A percentile compares a stretch with the other conserved stretches of the same genome.
phyloP scores from a whole-genome alignment of 2,888 invertebrate genomes.

The Nomada ferruginata region DNA sequence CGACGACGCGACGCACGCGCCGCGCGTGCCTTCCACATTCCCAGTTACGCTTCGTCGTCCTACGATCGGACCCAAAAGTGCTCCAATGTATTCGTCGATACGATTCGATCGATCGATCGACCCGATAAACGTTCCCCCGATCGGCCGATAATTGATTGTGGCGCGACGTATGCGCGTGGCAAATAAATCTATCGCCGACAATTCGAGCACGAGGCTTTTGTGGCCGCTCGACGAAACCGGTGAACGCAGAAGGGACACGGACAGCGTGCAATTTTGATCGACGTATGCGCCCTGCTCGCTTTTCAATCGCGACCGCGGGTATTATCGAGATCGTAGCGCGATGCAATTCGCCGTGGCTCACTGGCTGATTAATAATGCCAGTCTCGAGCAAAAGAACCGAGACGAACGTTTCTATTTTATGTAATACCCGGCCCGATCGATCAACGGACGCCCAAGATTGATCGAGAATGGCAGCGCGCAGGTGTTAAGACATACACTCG shows the following conservation, averaged over 20 bases:
- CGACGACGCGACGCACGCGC: conserved; percentile 56
- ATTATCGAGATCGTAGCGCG: too few species aligned
- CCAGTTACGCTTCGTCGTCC: conserved; percentile 39
- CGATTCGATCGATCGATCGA: conserved; percentile 50
- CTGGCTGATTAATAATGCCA: conserved; percentile 50
- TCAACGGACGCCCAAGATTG: conserved; percentile 55
- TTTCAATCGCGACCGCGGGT: neutral
- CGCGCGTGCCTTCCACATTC: conserved; percentile 56
- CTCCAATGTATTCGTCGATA: conserved; percentile 53
- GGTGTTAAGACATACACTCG: conserved; percentile 61
- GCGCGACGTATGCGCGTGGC: neutral
- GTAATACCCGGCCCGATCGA: conserved; percentile 57
- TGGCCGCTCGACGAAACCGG: conserved; percentile 13
- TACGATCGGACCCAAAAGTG: conserved; percentile 48
- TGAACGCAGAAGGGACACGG: neutral
- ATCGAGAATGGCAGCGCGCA: conserved; percentile 57
- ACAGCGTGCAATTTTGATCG: conserved; percentile 20
- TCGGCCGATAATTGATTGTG: neutral
- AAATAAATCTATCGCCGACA: conserved; percentile 1
- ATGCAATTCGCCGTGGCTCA: neutral
- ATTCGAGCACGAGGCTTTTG: neutral
- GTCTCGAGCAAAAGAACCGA: conserved; percentile 33
- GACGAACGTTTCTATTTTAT: conserved; percentile 58
- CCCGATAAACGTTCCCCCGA: neutral
- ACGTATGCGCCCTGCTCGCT: conserved; percentile 5